Evolutionary conservation across 35 echinoderm and acorn worm species (phyloP).

Genomic region (Anneissia japonica): DNA sequence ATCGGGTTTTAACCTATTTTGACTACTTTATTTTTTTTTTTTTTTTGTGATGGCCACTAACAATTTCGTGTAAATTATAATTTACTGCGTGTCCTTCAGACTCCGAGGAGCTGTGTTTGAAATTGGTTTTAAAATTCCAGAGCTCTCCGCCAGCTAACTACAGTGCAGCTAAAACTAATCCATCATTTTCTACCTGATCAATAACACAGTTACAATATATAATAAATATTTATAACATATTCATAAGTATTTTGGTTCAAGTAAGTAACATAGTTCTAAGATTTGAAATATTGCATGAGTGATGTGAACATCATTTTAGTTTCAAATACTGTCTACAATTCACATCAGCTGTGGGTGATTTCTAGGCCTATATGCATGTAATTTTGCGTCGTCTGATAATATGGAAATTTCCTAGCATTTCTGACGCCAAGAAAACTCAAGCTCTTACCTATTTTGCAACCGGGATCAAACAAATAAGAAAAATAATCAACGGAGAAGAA

Average conservation of each 20-base stretch:
- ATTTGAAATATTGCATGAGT: neutral
- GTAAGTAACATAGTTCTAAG: neutral
- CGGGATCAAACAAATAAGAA: too few relatives aligned
- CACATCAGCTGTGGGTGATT: neutral
- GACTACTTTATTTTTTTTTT: too few relatives aligned
- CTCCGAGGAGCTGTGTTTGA: neutral
- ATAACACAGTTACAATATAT: neutral
- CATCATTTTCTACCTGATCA: neutral
- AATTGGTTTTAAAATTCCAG: neutral
- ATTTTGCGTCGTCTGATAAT: too few relatives aligned
- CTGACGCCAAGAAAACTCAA: too few relatives aligned
- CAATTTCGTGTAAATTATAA: too few relatives aligned
- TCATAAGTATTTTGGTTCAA: neutral
- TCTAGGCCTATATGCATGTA: neutral
- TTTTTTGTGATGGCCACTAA: too few relatives aligned
- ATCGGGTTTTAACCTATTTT: too few relatives aligned
- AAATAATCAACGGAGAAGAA: too few relatives aligned
- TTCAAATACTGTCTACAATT: neutral
- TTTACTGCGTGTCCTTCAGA: neutral
- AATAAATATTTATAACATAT: neutral
- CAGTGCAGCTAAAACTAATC: neutral
- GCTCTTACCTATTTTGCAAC: too few relatives aligned
- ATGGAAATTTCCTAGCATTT: too few relatives aligned
- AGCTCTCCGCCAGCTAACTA: too few relatives aligned
- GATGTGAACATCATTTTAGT: neutral